Percentiles rank a stretch among this genome's conserved stretches.
Evolutionary conservation across 2,113 vertebrate genomes (phyloP).

Genomic region (Elachura formosa): DNA sequence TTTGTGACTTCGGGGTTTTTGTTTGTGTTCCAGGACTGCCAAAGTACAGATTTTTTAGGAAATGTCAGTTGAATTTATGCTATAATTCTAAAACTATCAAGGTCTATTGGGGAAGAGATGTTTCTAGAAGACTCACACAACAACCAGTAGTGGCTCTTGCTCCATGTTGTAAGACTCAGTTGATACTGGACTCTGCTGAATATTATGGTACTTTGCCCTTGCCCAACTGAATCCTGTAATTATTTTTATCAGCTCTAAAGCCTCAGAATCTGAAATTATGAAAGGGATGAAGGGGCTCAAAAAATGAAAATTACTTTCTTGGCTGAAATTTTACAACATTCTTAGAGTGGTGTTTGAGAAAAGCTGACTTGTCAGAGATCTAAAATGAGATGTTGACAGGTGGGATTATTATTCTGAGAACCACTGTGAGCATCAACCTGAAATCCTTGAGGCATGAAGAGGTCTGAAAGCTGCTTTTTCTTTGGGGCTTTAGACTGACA

Average conservation of each 20-base stretch:
- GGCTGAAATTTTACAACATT: not conserved
- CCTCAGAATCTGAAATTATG: not conserved
- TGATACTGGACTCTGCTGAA: not conserved
- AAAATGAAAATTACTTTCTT: not conserved
- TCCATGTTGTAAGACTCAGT: not conserved
- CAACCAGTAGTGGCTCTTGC: not conserved
- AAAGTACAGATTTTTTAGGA: not conserved
- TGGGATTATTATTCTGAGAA: not conserved
- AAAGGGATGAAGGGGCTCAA: not conserved
- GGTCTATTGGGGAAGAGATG: not conserved
- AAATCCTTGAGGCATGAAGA: not conserved
- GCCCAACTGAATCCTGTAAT: accelerated
- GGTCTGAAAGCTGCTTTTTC: not conserved
- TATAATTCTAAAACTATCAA: not conserved
- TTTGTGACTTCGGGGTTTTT: not conserved
- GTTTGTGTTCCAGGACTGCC: not conserved
- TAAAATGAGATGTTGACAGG: not conserved
- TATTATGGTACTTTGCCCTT: not conserved
- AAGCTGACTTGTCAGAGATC: not conserved
- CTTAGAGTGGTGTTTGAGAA: not conserved
- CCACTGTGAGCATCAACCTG: not conserved
- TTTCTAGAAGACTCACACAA: not conserved
- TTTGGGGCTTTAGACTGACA: not conserved
- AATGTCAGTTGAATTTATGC: not conserved
- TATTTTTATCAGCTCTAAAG: not conserved